Conservation (phyloP, 2,797 vertebrate species). For the Melanitta fusca region DNA sequence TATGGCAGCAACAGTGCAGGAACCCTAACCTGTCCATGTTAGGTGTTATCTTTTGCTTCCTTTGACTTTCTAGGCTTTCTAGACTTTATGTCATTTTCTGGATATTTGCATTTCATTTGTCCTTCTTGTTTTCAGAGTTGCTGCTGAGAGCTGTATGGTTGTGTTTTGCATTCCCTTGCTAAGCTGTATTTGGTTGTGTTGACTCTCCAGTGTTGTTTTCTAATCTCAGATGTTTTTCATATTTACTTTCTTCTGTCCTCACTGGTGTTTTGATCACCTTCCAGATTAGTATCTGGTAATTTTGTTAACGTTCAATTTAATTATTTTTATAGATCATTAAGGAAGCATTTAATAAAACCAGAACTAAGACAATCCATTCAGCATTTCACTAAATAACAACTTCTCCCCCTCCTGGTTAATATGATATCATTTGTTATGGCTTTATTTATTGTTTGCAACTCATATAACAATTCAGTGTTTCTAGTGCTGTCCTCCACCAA, state of each 20-base stretch:
- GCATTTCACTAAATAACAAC: constrained; percentile 1
- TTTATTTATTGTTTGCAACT: neutral
- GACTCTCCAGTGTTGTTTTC: neutral
- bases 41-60: neutral
- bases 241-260: neutral
- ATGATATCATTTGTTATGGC: neutral
- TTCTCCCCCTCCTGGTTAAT: neutral
- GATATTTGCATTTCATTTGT: fast-evolving
- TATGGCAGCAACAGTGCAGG: neutral
- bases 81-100: neutral
- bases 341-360: neutral
- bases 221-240: neutral
- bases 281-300: neutral
- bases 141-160: neutral
- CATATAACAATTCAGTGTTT: neutral
- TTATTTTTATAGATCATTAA: constrained; percentile 8
- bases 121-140: neutral
- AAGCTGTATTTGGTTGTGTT: neutral
- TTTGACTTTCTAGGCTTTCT: neutral
- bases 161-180: neutral
- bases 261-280: neutral
- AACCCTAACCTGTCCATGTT: neutral
- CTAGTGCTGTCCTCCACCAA: neutral
- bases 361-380: constrained; percentile 3
- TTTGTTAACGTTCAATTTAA: neutral